Base-by-base conservation (phyloP, 2,888 invertebrate genomes). In the Callinectes sapidus region DNA sequence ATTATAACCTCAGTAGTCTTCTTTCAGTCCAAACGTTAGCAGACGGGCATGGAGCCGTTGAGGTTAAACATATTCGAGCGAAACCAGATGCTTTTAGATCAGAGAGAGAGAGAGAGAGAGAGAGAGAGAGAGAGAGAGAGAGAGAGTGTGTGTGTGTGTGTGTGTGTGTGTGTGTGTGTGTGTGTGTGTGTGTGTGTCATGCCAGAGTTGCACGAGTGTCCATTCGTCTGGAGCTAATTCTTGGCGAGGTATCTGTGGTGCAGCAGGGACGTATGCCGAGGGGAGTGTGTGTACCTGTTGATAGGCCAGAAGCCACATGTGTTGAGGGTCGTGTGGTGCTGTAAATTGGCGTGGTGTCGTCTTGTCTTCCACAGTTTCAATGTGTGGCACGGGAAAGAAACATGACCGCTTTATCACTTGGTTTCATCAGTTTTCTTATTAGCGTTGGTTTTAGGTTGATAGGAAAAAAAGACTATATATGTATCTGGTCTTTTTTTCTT, bases 81-180 rank as follows among this genome's bases (percentile, higher is more conserved):
- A 86, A 23, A 86, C 39, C 13, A 39, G 86, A 86, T 23, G 23
- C 48, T 32, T 42, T 23, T 48, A 35, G 55, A 88, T 42, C n/a
- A 16, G n/a, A 89, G 61, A 61, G 89, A 61, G 89, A 89, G 66
- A 61, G 66, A 89, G 61, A 61, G 89, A 89, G 89, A 61, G 61
- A 61, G 89, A 89, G 66, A 55, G 55, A 66, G 66, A 55, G 55
- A 55, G 55, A 55, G 66, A 81, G 32, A 81, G 89, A 32, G 55
- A 61, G 89, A 89, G 89, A 35, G n/a, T n/a, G n/a, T n/a, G n/a
- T n/a, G n/a, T n/a, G n/a, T n/a, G n/a, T n/a, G n/a, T n/a, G n/a
- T n/a, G n/a, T n/a, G n/a, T n/a, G n/a, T n/a, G n/a, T n/a, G n/a
- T n/a, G n/a, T n/a, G n/a, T n/a, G n/a, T n/a, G n/a, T n/a, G n/a